These are phyloP conservation scores for Yoshiicerus persimilis DNA, from an alignment of 1,140 invertebrate genomes.

Conservation along the genomic window DNA sequence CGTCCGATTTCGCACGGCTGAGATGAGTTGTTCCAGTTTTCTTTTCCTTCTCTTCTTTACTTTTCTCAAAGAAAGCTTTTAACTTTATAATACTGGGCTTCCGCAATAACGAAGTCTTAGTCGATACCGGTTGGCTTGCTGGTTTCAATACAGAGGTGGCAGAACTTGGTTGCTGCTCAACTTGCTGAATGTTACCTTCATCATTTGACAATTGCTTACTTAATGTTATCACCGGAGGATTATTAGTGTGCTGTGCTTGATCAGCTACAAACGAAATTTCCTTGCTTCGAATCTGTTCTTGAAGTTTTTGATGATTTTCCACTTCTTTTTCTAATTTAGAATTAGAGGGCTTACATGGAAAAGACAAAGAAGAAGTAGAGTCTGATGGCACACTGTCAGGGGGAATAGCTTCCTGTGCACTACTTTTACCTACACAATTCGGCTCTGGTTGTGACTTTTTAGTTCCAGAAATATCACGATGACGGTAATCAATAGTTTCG, in stretches of 20 bases:
- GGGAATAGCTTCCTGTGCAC: background rate
- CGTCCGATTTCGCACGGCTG: slow-evolving; percentile 47
- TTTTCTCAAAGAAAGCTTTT: slow-evolving; percentile 58
- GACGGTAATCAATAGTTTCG: slow-evolving; percentile 41
- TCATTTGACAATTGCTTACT: background rate
- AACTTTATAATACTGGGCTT: slow-evolving; percentile 58
- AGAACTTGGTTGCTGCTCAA: background rate
- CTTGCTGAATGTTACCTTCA: background rate
- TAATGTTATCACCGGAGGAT: background rate
- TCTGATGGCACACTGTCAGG: background rate
- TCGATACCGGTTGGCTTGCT: background rate
- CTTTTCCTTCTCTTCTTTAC: slow-evolving; percentile 44
- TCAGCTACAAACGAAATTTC: slow-evolving; percentile 38
- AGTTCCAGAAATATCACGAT: background rate
- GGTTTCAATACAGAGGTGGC: background rate
- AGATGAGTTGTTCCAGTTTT: slow-evolving; percentile 34
- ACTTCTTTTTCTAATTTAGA: slow-evolving; percentile 52
- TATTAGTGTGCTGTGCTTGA: slow-evolving; percentile 40
- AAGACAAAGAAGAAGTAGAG: background rate
- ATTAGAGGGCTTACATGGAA: background rate
- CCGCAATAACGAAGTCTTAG: slow-evolving; percentile 48
- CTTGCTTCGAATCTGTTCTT: background rate
- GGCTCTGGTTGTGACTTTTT: background rate
- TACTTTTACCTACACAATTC: background rate
- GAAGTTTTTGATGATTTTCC: slow-evolving; percentile 49